These are phyloP conservation scores for Hemicordylus capensis DNA, from an alignment of 2,113 vertebrate species.

Conservation along the genomic window DNA sequence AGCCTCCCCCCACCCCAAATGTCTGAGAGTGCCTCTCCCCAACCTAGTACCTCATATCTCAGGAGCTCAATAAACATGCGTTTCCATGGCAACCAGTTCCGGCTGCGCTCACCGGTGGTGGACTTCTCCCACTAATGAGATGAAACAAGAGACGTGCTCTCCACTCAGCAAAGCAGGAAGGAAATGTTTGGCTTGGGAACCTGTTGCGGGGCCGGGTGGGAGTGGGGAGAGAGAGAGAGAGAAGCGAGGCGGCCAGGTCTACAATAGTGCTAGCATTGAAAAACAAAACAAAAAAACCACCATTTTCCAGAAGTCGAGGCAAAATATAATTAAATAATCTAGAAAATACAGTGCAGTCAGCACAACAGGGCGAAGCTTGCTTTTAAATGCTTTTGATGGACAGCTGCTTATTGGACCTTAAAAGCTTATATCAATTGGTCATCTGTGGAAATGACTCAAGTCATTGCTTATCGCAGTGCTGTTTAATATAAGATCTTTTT, in stretches of 20 bases:
- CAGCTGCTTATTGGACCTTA: not conserved
- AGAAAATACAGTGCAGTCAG: accelerated
- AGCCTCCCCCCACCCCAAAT: constrained; percentile 21
- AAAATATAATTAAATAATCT: not conserved
- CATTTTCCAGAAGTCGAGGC: not conserved
- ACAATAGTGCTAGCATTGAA: not conserved
- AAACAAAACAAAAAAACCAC: not conserved
- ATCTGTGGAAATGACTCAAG: not conserved
- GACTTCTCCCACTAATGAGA: constrained; percentile 55
- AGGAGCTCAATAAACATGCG: constrained; percentile 66
- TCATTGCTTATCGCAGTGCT: not conserved
- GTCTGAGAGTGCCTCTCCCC: constrained; percentile 38
- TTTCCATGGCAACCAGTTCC: constrained; percentile 72
- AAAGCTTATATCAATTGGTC: not conserved
- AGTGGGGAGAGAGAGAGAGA: not conserved
- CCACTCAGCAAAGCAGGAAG: constrained; percentile 62
- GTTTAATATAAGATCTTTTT: not conserved
- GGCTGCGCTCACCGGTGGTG: constrained; percentile 43
- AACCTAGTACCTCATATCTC: constrained; percentile 53
- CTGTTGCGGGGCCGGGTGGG: constrained; percentile 32
- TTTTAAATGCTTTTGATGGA: not conserved
- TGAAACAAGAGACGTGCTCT: constrained; percentile 67
- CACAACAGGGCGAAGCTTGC: not conserved
- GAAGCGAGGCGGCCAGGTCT: not conserved
- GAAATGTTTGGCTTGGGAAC: constrained; percentile 68